Evolutionary conservation across 2,797 vertebrate species (phyloP), one percentile per base, ranked within the genome.

Genomic region (Linurgus olivaceus): DNA sequence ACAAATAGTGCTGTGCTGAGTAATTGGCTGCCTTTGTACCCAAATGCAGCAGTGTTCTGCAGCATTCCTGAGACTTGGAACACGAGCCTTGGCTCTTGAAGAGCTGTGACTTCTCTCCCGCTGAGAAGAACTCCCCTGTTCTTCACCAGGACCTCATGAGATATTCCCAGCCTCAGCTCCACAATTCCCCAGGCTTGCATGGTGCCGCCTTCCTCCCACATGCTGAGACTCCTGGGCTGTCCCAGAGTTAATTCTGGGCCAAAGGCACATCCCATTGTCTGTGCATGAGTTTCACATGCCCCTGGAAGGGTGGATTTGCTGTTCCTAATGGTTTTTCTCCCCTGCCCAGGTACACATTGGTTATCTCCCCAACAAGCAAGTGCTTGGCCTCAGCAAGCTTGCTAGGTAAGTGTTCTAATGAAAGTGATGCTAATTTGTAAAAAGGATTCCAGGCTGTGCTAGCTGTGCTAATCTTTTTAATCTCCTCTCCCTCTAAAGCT

Each of bases 351-450:
- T 99, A n/a, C 99, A 99, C 94, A 99, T 99, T 17, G 99, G 99
- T 42, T 99, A 99, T 97, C 99, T 99, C 58, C 99, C 99, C 44
- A 99, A 99, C 98, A 99, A 99, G 97, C 98, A 99, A 97, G 99
- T 99, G 11, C 98, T 99, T 63, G 99, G 99, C 62, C 99, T 99
- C 98, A 99, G 99, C 97, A 99, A 99, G 95, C 98, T 99, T 73
- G 99, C 99, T 38, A 98, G 99, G 99, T 99, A 96, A 98, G 98
- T 93, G 73, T 63, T 58, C 73, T 52, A 80, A 70, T 77, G 67
- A 86, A 97, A 96, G 68, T 78, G 91, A 87, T 95, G 62, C 72
- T 44, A 79, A 94, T 74, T 70, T 91, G 76, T 63, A 54, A 72
- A 91, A 75, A 70, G 67, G 91, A 96, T 97, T 93, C 85, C 54